Evolutionary conservation across 2,113 vertebrate genomes (phyloP).

Genomic region (Cyanoderma ruficeps): DNA sequence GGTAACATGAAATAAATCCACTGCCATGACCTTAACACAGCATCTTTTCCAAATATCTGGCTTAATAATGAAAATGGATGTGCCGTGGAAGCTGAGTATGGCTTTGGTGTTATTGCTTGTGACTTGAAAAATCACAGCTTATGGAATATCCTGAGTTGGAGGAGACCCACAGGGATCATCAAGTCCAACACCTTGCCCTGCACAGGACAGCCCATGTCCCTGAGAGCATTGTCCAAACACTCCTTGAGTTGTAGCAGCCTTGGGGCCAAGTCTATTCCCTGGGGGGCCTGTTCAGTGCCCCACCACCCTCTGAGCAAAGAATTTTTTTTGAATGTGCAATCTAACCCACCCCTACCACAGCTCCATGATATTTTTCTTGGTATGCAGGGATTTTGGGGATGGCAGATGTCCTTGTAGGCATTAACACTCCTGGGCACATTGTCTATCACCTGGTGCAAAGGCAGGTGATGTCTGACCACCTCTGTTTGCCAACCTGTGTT

Average conservation of each 20-base stretch:
- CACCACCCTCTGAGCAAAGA: background rate
- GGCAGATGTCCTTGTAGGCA: background rate
- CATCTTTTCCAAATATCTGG: fast-evolving
- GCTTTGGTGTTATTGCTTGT: background rate
- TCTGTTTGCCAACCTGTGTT: fast-evolving
- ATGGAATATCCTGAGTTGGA: background rate
- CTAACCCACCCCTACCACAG: background rate
- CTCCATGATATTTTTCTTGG: background rate
- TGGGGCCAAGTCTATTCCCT: background rate
- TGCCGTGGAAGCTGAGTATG: background rate
- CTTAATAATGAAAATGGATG: background rate
- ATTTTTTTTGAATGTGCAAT: background rate
- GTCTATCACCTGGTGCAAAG: fast-evolving
- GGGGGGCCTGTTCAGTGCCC: background rate
- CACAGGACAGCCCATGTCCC: background rate
- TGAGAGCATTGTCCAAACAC: background rate
- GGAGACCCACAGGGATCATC: background rate
- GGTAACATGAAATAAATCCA: background rate
- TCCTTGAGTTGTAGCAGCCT: background rate
- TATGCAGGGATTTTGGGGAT: background rate
- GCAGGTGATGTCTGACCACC: background rate
- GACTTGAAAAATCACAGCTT: background rate
- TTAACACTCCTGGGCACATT: background rate
- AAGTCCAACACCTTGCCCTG: background rate
- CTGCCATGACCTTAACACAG: background rate